These are phyloP conservation scores for Cephus sareptanus DNA, from an alignment of 2,888 invertebrate genomes.

Conservation along the genomic window DNA sequence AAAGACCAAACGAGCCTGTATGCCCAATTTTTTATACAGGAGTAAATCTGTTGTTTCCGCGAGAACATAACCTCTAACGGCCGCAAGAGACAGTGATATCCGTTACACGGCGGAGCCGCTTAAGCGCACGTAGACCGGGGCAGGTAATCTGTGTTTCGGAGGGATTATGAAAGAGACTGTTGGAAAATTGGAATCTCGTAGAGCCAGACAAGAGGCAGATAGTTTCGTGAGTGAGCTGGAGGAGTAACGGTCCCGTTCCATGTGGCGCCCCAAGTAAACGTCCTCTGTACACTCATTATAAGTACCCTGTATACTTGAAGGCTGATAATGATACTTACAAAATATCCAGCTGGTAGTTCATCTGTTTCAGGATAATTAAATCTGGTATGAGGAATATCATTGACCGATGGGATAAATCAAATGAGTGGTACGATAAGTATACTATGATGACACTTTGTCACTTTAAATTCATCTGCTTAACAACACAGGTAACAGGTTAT, in stretches of 20 bases:
- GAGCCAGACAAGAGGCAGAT: conserved; percentile 19
- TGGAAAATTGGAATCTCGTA: conserved; percentile 14
- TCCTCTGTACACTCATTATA: conserved; percentile 50
- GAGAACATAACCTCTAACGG: not conserved
- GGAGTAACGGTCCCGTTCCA: conserved; percentile 63
- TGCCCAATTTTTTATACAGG: not conserved
- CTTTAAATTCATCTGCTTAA: not conserved
- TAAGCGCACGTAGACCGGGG: not conserved
- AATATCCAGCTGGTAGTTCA: conserved; percentile 10
- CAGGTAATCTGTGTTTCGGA: conserved; percentile 1
- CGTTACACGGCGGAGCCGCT: not conserved
- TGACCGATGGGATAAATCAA: not conserved
- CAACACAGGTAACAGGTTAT: too few species aligned
- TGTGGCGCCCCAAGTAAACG: conserved; percentile 62
- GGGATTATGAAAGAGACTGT: conserved; percentile 1
- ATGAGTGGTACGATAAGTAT: not conserved
- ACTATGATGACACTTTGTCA: not conserved
- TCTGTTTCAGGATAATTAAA: not conserved
- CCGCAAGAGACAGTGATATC: not conserved
- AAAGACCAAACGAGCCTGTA: not conserved
- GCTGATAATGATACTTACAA: conserved; percentile 13
- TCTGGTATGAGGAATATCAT: not conserved
- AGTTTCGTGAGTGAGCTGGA: conserved; percentile 14
- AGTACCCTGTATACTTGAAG: conserved; percentile 27
- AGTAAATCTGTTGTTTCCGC: not conserved